Conservation (phyloP, 2,797 vertebrate genomes). For the Phalanger gymnotis region DNA sequence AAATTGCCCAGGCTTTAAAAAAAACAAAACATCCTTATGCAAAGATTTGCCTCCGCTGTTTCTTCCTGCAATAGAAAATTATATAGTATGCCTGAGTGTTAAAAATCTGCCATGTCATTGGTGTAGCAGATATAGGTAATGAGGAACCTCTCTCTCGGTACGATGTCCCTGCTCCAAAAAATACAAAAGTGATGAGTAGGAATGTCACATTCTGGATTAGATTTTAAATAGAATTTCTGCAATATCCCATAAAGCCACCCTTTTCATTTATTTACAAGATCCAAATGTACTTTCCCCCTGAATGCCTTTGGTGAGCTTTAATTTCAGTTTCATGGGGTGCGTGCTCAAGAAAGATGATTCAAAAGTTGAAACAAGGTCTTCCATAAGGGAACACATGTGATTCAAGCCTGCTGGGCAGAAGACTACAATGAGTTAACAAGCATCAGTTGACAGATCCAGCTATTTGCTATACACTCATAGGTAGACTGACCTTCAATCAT, state of each 20-base stretch:
- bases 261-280: slow-evolving; percentile 35
- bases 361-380: slow-evolving; percentile 55
- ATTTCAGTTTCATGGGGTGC: background rate
- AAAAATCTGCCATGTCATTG: slow-evolving; percentile 63
- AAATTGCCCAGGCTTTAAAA: slow-evolving; percentile 59
- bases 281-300: background rate
- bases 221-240: slow-evolving; percentile 49
- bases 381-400: slow-evolving; percentile 17
- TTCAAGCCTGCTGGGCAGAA: slow-evolving; percentile 45
- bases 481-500: slow-evolving; percentile 49
- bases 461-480: slow-evolving; percentile 25
- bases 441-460: background rate
- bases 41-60: slow-evolving; percentile 40
- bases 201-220: slow-evolving; percentile 54
- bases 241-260: slow-evolving; percentile 4
- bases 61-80: slow-evolving; percentile 50
- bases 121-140: slow-evolving; percentile 39
- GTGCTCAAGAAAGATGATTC: slow-evolving; percentile 1
- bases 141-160: slow-evolving; percentile 18
- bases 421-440: background rate
- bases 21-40: slow-evolving; percentile 55
- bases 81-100: slow-evolving; percentile 56
- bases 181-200: slow-evolving; percentile 1
- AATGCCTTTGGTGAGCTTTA: slow-evolving; percentile 18
- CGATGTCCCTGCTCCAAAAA: slow-evolving; percentile 50